phyloP scores from a whole-genome alignment of 2,888 invertebrate species.

The Drosophila stalkeri region DNA sequence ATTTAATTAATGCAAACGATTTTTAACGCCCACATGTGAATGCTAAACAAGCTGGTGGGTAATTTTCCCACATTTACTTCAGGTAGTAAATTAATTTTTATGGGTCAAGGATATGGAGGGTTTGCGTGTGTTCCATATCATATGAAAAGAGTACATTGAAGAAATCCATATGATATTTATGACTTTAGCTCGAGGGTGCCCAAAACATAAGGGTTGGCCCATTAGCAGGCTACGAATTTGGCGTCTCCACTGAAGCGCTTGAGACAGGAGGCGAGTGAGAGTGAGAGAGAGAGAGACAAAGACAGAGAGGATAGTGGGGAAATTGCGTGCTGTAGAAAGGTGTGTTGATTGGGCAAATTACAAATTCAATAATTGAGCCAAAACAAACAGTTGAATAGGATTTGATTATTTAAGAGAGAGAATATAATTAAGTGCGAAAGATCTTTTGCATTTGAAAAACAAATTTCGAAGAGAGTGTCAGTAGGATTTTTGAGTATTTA shows the following conservation, averaged over 20 bases:
- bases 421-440: background rate
- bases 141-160: slow-evolving; percentile 7
- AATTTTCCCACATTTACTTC: slow-evolving; percentile 23
- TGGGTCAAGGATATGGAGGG: slow-evolving; percentile 56
- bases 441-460: background rate
- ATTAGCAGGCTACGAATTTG: slow-evolving; percentile 3
- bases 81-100: slow-evolving; percentile 54
- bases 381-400: background rate
- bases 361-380: background rate
- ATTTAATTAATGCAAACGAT: background rate
- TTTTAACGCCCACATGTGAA: background rate
- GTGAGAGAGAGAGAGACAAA: background rate
- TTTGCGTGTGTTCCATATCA: slow-evolving; percentile 24
- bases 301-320: background rate
- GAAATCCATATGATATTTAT: slow-evolving; percentile 24
- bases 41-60: background rate
- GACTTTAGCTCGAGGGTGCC: slow-evolving; percentile 10
- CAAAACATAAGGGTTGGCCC: slow-evolving; percentile 33
- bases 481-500: background rate
- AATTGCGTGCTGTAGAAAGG: slow-evolving; percentile 25
- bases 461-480: background rate
- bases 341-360: slow-evolving; percentile 8
- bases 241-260: background rate
- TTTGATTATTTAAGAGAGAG: background rate
- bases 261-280: background rate